These are phyloP conservation scores for Thysanoteuthis rhombus DNA, from an alignment of 2,888 invertebrate species.

Conservation along the genomic window DNA sequence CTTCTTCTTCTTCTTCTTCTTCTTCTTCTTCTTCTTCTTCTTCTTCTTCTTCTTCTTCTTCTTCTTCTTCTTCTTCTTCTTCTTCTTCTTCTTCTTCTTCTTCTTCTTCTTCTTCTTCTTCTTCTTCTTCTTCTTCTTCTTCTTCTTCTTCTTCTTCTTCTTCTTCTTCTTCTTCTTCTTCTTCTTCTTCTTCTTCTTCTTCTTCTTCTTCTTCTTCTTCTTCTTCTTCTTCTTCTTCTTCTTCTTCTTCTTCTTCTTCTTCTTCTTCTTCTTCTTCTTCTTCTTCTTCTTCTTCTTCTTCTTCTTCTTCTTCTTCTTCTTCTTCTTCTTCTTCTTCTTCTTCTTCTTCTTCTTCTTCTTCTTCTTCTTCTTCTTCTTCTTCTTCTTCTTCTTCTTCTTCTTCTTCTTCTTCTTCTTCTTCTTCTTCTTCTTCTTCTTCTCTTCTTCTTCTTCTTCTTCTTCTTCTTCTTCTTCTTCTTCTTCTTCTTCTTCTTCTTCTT, in stretches of 20 bases:
- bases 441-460: background rate
- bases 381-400: background rate
- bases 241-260: background rate
- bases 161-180: background rate
- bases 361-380: background rate
- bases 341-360: background rate
- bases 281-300: background rate
- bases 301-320: background rate
- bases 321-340: background rate
- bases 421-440: background rate
- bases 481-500: background rate
- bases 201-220: background rate
- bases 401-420: accelerated
- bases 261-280: background rate
- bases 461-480: background rate
- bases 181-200: background rate
- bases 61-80: no score
- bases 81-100: no score
- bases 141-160: background rate
- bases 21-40: no score
- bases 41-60: no score
- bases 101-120: background rate
- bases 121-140: background rate
- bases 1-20: no score
- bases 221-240: background rate